Evolutionary conservation across 1,140 invertebrate species (phyloP).

Genomic region (Lamellibrachia luymesi): DNA sequence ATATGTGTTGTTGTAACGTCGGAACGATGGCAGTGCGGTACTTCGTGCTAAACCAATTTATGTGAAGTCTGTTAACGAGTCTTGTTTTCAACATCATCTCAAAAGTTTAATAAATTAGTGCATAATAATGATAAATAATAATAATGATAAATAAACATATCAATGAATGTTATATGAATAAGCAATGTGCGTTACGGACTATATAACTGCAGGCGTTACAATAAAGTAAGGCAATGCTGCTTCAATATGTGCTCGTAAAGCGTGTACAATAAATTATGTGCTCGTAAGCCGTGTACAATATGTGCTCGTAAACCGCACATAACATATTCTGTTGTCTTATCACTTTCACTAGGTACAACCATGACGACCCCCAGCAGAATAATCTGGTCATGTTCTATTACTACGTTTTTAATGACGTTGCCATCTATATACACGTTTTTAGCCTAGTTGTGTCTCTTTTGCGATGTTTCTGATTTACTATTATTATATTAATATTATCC

Average conservation of each 20-base stretch:
- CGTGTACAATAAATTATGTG: neutral
- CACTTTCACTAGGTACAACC: neutral
- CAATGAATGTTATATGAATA: no score
- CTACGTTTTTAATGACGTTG: neutral
- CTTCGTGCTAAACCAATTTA: no score
- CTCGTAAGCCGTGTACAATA: neutral
- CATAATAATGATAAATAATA: no score
- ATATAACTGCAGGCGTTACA: neutral
- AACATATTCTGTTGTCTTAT: neutral
- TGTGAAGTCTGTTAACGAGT: no score
- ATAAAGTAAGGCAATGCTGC: neutral
- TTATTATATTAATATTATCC: no score
- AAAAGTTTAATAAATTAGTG: no score
- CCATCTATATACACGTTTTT: neutral
- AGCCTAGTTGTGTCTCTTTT: no score
- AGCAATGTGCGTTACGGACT: neutral
- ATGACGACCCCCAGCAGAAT: neutral
- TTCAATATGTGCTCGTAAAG: neutral
- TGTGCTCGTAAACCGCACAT: neutral
- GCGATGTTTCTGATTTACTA: no score
- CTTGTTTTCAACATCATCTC: no score
- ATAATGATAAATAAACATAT: no score
- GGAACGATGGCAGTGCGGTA: no score
- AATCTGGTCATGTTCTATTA: neutral
- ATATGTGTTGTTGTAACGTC: no score